phyloP scores from a whole-genome alignment of 2,888 invertebrate species.

The Drosophila peninsularis region DNA sequence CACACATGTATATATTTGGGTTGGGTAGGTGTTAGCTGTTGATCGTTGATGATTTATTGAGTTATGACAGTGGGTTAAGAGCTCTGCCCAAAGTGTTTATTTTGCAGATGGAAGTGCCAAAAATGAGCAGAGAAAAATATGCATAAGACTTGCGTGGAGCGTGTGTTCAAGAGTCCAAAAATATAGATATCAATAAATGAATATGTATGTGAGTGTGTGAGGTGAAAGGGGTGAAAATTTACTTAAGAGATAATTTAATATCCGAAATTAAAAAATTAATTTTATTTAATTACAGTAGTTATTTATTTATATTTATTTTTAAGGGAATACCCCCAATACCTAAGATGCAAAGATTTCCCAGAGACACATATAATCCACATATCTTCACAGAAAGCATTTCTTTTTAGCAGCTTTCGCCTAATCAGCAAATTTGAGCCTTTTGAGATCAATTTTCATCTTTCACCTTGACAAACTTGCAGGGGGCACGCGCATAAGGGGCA shows the following conservation, averaged over 20 bases:
- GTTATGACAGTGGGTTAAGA: slow-evolving; percentile 78
- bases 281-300: not conserved
- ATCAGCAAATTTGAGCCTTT: slow-evolving; percentile 1
- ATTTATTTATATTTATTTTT: too few relatives aligned
- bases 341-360: too few relatives aligned
- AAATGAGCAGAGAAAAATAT: slow-evolving; percentile 32
- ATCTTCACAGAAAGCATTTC: slow-evolving; percentile 2
- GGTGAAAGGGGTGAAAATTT: slow-evolving; percentile 5
- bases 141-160: slow-evolving; percentile 3
- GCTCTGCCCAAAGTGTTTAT: slow-evolving; percentile 67
- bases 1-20: slow-evolving; percentile 51
- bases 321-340: not conserved
- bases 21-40: slow-evolving; percentile 74
- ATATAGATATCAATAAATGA: not conserved
- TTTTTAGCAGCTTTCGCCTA: slow-evolving; percentile 38
- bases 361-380: not conserved
- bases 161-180: slow-evolving; percentile 18
- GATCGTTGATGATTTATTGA: slow-evolving; percentile 75
- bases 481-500: not conserved
- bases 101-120: slow-evolving; percentile 54
- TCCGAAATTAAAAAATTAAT: not conserved
- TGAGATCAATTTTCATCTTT: slow-evolving; percentile 3
- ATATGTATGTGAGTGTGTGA: not conserved
- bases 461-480: slow-evolving; percentile 29
- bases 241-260: not conserved